A percentile compares a stretch with the other conserved stretches of the same genome.
phyloP scores from a whole-genome alignment of 2,113 vertebrate species.

The Illadopsis cleaveri region DNA sequence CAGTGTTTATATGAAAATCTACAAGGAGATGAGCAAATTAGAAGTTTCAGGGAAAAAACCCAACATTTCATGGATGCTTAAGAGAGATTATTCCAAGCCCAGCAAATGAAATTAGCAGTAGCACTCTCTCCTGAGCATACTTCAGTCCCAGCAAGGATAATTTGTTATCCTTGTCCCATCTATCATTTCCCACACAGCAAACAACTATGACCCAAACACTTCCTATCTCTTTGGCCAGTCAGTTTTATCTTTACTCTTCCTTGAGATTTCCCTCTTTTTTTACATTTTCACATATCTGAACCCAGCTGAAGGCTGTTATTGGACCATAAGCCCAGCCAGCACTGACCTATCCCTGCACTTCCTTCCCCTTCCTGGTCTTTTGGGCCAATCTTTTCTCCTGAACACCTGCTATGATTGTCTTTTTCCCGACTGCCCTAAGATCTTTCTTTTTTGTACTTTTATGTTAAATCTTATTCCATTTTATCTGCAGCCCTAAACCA shows the following conservation, averaged over 20 bases:
- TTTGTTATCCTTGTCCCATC: background rate
- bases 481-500: background rate
- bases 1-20: background rate
- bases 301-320: background rate
- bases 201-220: background rate
- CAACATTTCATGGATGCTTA: background rate
- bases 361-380: background rate
- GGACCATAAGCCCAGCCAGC: fast-evolving
- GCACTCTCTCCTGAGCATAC: background rate
- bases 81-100: background rate
- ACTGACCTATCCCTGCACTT: background rate
- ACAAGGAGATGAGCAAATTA: background rate
- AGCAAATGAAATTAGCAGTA: background rate
- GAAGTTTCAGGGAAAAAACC: background rate
- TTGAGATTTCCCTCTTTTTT: background rate
- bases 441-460: background rate
- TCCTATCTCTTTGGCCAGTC: background rate
- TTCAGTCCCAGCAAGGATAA: background rate
- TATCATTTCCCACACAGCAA: background rate
- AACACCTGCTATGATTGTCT: background rate
- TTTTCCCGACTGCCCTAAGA: background rate
- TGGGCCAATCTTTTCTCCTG: background rate
- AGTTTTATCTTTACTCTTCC: background rate
- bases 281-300: background rate
- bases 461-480: background rate